phyloP scores from a whole-genome alignment of 2,888 invertebrate genomes.

The Spatulosminthurus flaviceps region DNA sequence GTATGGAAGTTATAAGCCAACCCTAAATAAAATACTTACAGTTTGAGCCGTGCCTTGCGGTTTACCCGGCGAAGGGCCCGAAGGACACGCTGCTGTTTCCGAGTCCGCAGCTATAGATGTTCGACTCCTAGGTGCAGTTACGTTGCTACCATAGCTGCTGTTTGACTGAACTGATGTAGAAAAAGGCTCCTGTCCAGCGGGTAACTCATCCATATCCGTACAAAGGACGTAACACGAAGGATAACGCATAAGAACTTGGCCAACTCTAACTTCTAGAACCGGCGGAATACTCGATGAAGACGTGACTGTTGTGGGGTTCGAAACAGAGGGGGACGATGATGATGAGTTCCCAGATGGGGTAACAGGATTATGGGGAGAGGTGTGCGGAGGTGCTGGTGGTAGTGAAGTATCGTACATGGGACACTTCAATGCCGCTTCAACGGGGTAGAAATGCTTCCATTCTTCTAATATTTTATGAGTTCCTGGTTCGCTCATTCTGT shows the following conservation, averaged over 20 bases:
- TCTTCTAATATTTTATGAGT: constrained; percentile 86
- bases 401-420: constrained; percentile 58
- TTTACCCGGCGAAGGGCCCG: constrained; percentile 57
- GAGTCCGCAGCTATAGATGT: constrained; percentile 50
- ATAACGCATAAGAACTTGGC: constrained; percentile 93
- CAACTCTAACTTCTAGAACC: constrained; percentile 71
- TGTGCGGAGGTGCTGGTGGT: constrained; percentile 55
- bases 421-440: constrained; percentile 69
- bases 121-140: constrained; percentile 46
- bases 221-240: constrained; percentile 93
- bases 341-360: constrained; percentile 40
- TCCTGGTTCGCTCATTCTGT: constrained; percentile 73
- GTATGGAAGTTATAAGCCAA: no score
- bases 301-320: constrained; percentile 59
- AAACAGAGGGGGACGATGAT: constrained; percentile 40
- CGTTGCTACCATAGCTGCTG: not conserved
- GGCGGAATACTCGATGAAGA: constrained; percentile 68
- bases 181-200: constrained; percentile 17
- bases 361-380: constrained; percentile 54
- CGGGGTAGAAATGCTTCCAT: constrained; percentile 94
- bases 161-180: not conserved
- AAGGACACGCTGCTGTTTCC: constrained; percentile 59
- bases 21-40: no score
- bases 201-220: constrained; percentile 81
- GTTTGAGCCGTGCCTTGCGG: constrained; percentile 55